Base-by-base conservation (phyloP, 2,888 invertebrate species). In the Cheilosia scutellata region DNA sequence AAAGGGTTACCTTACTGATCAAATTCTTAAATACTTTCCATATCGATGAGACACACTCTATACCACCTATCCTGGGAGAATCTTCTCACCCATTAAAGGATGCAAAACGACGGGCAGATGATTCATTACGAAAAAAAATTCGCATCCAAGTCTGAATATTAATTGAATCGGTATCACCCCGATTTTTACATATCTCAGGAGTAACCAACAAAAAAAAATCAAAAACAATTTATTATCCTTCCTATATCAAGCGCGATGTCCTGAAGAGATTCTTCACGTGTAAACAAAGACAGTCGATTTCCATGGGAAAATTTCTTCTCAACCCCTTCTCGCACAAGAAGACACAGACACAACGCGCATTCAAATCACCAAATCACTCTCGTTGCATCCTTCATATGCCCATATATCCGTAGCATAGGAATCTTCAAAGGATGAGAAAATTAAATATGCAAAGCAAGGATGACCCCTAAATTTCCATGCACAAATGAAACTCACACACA, bases 401-500 rank as follows among this genome's bases (percentile, higher is more conserved):
- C 47, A 71, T 20, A 20, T 20, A 20, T 20, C 20, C 20, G 20
- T 20, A 20, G 20, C 20, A 20, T 71, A 20, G 20, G 31, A 65
- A 31, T 16, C 5, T 49, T 49, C 31, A 71, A 82, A 77, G 63
- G 87, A 82, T 87, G 87, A 87, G 87, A 87, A 87, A 87, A 87
- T 87, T 87, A 87, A 87, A 87, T 87, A 87, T 87, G 87, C 87
- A 87, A 87, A 87, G 82, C 77, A 78, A 87, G 68, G 82, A 87
- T 87, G 87, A 87, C 87, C 87, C 86, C 51, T 20, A 86, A 87
- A 82, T 77, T 77, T 66, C 76, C 80, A 62, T 71, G 60, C 75
- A 76, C 74, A 74, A 60, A 7, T 27, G 51, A 27, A 68, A 55
- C n/a, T n/a, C 49, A 20, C 44, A 33, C 58, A 70, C 53, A 62